These are phyloP conservation scores for Sminthurides aquaticus DNA, from an alignment of 2,888 invertebrate species.

Conservation along the genomic window DNA sequence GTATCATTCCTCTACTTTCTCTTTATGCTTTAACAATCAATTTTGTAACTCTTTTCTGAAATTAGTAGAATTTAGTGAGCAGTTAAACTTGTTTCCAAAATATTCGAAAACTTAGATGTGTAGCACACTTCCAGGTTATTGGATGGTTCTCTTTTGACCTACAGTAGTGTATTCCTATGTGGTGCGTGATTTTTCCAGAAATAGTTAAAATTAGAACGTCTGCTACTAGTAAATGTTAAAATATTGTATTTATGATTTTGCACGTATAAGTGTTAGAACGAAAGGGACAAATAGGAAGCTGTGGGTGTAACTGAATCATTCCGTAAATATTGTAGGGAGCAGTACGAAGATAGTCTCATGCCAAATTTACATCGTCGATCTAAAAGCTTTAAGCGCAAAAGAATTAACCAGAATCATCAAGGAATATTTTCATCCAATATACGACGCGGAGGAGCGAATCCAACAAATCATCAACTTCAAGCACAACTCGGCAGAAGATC, in stretches of 20 bases:
- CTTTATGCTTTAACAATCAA: too few species aligned
- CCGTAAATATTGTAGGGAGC: constrained; percentile 29
- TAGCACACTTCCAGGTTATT: too few species aligned
- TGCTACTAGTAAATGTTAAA: neutral
- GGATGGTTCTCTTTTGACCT: too few species aligned
- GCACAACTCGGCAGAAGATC: constrained; percentile 15
- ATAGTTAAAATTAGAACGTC: too few species aligned
- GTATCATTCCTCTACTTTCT: too few species aligned
- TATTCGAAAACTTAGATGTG: too few species aligned
- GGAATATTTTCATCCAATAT: constrained; percentile 13
- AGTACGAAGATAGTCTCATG: constrained; percentile 42
- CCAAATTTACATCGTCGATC: constrained; percentile 25
- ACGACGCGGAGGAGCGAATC: constrained; percentile 7
- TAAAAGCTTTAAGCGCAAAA: constrained; percentile 24
- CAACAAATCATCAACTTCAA: constrained; percentile 6
- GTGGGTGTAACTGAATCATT: neutral
- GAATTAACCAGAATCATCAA: constrained; percentile 20
- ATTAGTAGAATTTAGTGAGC: too few species aligned
- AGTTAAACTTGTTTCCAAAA: too few species aligned
- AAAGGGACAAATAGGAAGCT: too few species aligned
- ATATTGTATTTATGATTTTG: neutral
- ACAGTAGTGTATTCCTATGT: too few species aligned
- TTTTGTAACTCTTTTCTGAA: too few species aligned
- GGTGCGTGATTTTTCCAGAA: neutral
- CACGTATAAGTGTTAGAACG: neutral